phyloP scores from a whole-genome alignment of 1,140 invertebrate genomes.

The Dendrolimus punctatus region DNA sequence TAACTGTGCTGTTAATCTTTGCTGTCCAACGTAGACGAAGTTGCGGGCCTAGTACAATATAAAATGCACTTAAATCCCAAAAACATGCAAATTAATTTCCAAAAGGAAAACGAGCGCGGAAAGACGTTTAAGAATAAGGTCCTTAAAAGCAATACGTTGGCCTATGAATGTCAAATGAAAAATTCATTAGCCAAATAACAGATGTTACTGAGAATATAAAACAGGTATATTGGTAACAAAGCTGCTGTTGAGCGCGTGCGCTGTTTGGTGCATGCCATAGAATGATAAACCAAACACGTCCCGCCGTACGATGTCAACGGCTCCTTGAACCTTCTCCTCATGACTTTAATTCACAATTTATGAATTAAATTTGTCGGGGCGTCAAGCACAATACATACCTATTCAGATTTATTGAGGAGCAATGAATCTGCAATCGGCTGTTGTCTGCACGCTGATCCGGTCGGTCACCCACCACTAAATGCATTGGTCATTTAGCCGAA shows the following conservation, averaged over 20 bases:
- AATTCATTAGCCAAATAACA: too few relatives aligned
- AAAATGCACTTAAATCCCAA: too few relatives aligned
- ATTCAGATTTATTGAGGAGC: conserved; percentile 59
- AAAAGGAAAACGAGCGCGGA: too few relatives aligned
- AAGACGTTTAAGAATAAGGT: too few relatives aligned
- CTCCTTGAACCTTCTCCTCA: conserved; percentile 41
- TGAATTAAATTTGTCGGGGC: conserved; percentile 53
- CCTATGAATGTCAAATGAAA: too few relatives aligned
- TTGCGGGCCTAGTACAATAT: too few relatives aligned
- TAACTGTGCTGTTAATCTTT: too few relatives aligned
- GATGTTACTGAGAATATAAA: too few relatives aligned
- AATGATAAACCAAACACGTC: conserved; percentile 39
- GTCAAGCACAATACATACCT: conserved; percentile 58
- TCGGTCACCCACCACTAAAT: conserved; percentile 57
- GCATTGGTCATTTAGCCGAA: conserved; percentile 15
- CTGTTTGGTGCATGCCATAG: conserved; percentile 8
- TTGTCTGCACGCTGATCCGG: conserved; percentile 20
- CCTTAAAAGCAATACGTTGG: too few relatives aligned
- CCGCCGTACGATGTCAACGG: conserved; percentile 45
- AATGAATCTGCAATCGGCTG: conserved; percentile 51
- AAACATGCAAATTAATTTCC: too few relatives aligned
- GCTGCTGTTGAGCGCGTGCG: conserved; percentile 8
- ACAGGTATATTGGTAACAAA: background rate
- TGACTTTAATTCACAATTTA: conserved; percentile 57
- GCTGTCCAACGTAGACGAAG: too few relatives aligned